A percentile compares a stretch with the other conserved stretches of the same genome.
phyloP scores from a whole-genome alignment of 2,888 invertebrate genomes.

The Drosophila paramelanica region DNA sequence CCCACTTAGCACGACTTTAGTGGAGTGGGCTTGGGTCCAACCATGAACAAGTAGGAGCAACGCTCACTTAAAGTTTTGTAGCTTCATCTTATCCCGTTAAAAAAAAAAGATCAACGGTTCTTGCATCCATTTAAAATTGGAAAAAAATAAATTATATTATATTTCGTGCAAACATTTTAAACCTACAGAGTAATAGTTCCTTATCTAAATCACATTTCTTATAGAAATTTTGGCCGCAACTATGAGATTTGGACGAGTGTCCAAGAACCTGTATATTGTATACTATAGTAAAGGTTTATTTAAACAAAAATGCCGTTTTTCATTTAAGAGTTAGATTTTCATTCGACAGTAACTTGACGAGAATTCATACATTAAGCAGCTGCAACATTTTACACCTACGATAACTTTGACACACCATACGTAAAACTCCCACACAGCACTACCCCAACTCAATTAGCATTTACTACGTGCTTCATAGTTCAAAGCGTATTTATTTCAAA shows the following conservation, averaged over 20 bases:
- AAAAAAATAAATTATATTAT: too few species aligned
- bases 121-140: constrained; percentile 73
- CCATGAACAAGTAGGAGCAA: constrained; percentile 20
- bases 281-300: too few species aligned
- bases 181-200: too few species aligned
- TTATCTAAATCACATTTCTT: too few species aligned
- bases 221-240: too few species aligned
- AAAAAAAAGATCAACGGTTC: constrained; percentile 48
- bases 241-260: too few species aligned
- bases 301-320: too few species aligned
- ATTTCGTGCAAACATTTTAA: too few species aligned
- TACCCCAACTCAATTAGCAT: constrained; percentile 41
- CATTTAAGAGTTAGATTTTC: too few species aligned
- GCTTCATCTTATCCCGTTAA: constrained; percentile 29
- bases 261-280: too few species aligned
- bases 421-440: constrained; percentile 27
- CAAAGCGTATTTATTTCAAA: too few species aligned
- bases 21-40: constrained; percentile 13
- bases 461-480: constrained; percentile 5
- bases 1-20: constrained; percentile 43
- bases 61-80: constrained; percentile 65
- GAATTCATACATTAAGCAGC: constrained; percentile 5
- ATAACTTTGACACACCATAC: constrained; percentile 15
- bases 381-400: constrained; percentile 18
- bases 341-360: background rate